Base-by-base conservation (phyloP, 2,113 vertebrate species). In the Rana temporaria region DNA sequence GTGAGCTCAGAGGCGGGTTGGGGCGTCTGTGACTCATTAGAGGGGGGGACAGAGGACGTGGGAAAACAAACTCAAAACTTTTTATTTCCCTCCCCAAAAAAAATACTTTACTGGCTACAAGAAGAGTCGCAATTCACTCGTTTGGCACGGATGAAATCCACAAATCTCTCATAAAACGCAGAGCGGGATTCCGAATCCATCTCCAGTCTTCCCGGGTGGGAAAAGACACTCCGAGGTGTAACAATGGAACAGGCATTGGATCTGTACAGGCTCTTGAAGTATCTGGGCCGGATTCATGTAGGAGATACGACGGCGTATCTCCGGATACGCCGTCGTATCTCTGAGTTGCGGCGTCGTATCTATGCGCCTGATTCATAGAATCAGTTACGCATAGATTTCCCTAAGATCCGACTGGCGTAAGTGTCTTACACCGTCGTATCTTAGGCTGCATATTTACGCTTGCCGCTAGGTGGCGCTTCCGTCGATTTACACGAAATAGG, bases 21-120 rank as follows among this genome's bases (percentile, higher is more conserved):
- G 9, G 67, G 63, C 71, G 70, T 59, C 70, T 75, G 80, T 82
- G 80, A 82, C 80, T 82, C 80, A 82, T 82, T 82, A 74, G 32
- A n/a, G 48, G 60, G 32, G 59, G 26, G 70, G 80, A 82, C 71
- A 82, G 71, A 71, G 79, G 79, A 75, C 71, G 80, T 82, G 80
- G 80, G 80, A 82, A 82, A 82, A 74, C 70, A 81, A 81, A 81
- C 57, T 64, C 34, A 22, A 65, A 26, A 18, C 63, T 19, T 56
- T 69, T 60, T 66, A 55, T 74, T 64, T 57, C 70, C 60, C 70
- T 82, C 70, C 79, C 71, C 66, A n/a, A 82, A 74, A n/a, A 82
- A 74, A 66, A 75, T 30, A 32, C 52, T 59, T 67, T 82, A 82
- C 67, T 74, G 70, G 71, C 60, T 52, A 74, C 12, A 75, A 82